phyloP scores from a whole-genome alignment of 2,113 vertebrate species.

The Cyanoderma ruficeps region DNA sequence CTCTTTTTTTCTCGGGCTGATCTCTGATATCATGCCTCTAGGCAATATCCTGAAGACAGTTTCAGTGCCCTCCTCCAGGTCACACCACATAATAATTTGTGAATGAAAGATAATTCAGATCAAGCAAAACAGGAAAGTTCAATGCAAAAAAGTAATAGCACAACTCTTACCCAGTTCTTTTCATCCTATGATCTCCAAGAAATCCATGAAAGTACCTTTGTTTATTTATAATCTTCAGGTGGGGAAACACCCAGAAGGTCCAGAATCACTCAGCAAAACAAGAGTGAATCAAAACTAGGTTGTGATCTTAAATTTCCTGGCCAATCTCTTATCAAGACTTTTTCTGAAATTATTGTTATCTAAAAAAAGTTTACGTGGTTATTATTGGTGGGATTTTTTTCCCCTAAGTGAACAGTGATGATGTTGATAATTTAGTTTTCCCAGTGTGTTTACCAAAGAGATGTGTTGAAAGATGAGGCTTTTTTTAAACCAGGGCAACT shows the following conservation, averaged over 20 bases:
- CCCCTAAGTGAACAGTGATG: neutral
- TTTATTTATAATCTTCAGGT: neutral
- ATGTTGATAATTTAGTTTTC: neutral
- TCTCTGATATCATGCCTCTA: neutral
- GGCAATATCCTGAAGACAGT: neutral
- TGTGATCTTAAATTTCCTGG: neutral
- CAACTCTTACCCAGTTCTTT: neutral
- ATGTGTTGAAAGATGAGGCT: neutral
- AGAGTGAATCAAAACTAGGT: neutral
- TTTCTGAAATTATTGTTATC: neutral
- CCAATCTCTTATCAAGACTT: neutral
- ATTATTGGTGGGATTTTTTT: neutral
- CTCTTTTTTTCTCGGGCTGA: neutral
- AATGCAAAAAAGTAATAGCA: neutral
- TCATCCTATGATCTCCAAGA: neutral
- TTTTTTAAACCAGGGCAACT: conserved; percentile 6
- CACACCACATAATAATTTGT: neutral
- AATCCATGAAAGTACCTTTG: neutral
- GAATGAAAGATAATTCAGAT: conserved; percentile 5
- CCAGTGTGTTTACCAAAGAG: neutral
- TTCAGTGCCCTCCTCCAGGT: neutral
- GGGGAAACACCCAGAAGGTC: neutral
- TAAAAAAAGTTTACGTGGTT: neutral
- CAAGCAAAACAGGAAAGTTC: neutral
- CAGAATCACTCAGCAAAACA: neutral